Conservation (phyloP, 2,888 invertebrate genomes). For the Athetis lepigone region DNA sequence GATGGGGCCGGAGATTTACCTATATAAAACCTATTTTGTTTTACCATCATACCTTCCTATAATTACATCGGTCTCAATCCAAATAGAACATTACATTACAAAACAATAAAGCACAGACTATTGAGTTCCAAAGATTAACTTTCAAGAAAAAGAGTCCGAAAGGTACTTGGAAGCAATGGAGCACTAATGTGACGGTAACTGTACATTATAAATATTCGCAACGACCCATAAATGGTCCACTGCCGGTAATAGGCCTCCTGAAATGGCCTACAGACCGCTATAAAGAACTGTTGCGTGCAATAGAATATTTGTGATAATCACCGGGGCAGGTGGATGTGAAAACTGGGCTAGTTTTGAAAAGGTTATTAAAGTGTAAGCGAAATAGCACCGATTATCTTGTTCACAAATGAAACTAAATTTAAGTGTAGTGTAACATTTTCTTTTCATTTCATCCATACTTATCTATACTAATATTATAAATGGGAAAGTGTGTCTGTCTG, state of each 20-base stretch:
- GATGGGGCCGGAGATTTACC: too few relatives aligned
- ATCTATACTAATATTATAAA: too few relatives aligned
- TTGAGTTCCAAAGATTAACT: conserved; percentile 37
- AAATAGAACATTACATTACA: neutral
- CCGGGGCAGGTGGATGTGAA: conserved; percentile 33
- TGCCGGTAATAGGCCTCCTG: conserved; percentile 40
- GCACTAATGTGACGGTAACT: conserved; percentile 50
- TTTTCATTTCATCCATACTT: too few relatives aligned
- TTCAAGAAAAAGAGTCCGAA: conserved; percentile 32
- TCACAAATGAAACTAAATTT: too few relatives aligned
- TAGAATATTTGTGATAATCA: conserved; percentile 46
- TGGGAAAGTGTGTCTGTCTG: too few relatives aligned
- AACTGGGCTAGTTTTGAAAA: conserved; percentile 1
- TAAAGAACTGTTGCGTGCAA: conserved; percentile 53
- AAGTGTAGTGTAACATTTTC: too few relatives aligned
- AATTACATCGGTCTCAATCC: too few relatives aligned
- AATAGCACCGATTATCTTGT: too few relatives aligned
- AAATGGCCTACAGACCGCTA: conserved; percentile 45
- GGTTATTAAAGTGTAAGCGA: neutral
- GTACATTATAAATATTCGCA: conserved; percentile 51
- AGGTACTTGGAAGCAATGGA: conserved; percentile 38
- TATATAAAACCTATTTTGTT: too few relatives aligned
- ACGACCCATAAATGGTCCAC: conserved; percentile 46
- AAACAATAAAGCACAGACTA: conserved; percentile 34
- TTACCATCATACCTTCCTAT: too few relatives aligned